A percentile compares a stretch with the other conserved stretches of the same genome.
Conservation (phyloP, 2,888 invertebrate genomes). For the Nasonovia ribisnigri region DNA sequence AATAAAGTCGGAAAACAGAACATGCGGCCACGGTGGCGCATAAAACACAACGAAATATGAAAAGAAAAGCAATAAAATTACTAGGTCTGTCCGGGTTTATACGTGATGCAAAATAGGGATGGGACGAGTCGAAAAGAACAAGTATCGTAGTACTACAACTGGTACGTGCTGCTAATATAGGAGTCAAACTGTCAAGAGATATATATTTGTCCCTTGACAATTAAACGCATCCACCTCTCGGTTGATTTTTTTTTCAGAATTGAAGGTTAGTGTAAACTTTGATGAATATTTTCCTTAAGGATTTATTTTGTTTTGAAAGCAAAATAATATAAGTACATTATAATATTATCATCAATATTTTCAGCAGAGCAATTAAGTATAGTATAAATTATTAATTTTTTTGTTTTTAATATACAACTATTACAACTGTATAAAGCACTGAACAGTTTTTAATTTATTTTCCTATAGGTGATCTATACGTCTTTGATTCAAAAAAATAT, state of each 20-base stretch:
- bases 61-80: slow-evolving; percentile 33
- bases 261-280: neutral
- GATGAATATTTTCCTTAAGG: neutral
- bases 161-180: neutral
- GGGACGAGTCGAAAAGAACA: neutral
- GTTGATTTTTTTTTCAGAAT: neutral
- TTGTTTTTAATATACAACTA: neutral
- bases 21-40: too few relatives aligned
- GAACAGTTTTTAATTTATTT: neutral
- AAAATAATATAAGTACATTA: neutral
- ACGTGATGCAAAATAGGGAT: neutral
- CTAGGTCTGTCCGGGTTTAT: neutral
- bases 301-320: neutral
- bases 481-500: neutral
- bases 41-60: neutral
- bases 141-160: neutral
- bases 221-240: neutral
- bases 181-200: neutral
- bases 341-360: neutral
- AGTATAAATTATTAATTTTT: neutral
- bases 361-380: neutral
- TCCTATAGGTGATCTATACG: neutral
- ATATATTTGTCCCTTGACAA: slow-evolving; percentile 44
- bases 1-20: neutral
- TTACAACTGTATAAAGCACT: neutral